Percentiles rank a stretch among this genome's conserved stretches.
phyloP scores from a whole-genome alignment of 92 coral and sea anemone species.

The Epizoanthus scotinus region DNA sequence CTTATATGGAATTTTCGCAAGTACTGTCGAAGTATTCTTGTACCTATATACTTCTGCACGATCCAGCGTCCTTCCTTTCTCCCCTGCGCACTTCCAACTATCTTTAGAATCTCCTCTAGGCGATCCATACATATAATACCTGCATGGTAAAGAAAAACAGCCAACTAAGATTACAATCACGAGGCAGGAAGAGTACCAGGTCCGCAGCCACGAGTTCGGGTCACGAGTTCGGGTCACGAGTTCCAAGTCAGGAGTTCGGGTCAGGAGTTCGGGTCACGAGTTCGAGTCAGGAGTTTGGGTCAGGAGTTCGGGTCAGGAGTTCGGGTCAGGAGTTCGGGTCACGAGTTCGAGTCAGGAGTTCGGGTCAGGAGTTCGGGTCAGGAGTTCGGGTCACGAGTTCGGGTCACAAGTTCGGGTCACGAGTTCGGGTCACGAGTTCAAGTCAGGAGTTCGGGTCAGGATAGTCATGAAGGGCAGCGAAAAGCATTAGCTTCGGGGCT shows the following conservation, averaged over 20 bases:
- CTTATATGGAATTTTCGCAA: no score
- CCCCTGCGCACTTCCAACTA: slow-evolving; percentile 80
- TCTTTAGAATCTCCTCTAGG: slow-evolving; percentile 84
- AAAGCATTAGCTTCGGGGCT: not conserved
- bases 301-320: not conserved
- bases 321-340: no score
- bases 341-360: no score
- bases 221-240: no score
- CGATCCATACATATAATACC: slow-evolving; percentile 96
- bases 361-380: no score
- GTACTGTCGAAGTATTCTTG: not conserved
- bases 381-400: not conserved
- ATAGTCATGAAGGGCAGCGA: no score
- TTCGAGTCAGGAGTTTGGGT: not conserved
- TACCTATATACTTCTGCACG: slow-evolving; percentile 97
- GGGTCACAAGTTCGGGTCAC: no score
- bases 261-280: no score
- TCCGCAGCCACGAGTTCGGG: not conserved
- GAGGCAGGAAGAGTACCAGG: not conserved
- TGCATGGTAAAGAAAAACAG: not conserved
- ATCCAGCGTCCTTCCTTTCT: slow-evolving; percentile 95
- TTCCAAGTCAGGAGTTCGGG: not conserved
- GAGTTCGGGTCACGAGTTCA: no score
- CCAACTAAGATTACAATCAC: not conserved
- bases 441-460: not conserved